Evolutionary conservation across 2,888 invertebrate species (phyloP).

Genomic region (Seira musarum): DNA sequence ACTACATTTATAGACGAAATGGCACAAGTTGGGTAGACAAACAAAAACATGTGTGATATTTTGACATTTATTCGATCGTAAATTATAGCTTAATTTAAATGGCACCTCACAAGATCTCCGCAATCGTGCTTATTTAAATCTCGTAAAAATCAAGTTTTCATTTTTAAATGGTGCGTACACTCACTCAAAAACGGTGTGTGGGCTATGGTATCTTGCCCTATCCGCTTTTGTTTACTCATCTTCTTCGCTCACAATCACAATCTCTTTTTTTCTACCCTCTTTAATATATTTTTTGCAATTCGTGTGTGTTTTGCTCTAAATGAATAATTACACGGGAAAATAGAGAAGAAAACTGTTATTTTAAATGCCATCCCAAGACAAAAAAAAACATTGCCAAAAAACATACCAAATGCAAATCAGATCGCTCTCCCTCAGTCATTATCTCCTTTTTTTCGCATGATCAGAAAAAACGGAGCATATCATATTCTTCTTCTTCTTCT

Average conservation of each 20-base stretch:
- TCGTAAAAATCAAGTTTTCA: slow-evolving; percentile 16
- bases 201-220: slow-evolving; percentile 1
- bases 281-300: neutral
- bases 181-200: neutral
- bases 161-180: no score
- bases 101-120: neutral
- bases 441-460: slow-evolving; percentile 6
- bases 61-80: slow-evolving; percentile 57
- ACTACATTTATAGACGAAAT: slow-evolving; percentile 1
- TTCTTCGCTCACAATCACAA: neutral
- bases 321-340: slow-evolving; percentile 19
- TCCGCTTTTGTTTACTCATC: no score
- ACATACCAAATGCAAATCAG: slow-evolving; percentile 11
- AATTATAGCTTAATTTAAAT: slow-evolving; percentile 57
- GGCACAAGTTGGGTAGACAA: neutral
- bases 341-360: slow-evolving; percentile 10
- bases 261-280: no score
- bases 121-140: slow-evolving; percentile 6
- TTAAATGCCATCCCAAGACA: slow-evolving; percentile 10
- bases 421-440: slow-evolving; percentile 15
- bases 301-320: slow-evolving; percentile 19
- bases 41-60: slow-evolving; percentile 14
- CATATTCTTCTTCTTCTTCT: neutral
- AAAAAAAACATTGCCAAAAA: neutral
- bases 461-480: neutral